phyloP scores from a whole-genome alignment of 2,113 vertebrate genomes.

The Carettochelys insculpta region DNA sequence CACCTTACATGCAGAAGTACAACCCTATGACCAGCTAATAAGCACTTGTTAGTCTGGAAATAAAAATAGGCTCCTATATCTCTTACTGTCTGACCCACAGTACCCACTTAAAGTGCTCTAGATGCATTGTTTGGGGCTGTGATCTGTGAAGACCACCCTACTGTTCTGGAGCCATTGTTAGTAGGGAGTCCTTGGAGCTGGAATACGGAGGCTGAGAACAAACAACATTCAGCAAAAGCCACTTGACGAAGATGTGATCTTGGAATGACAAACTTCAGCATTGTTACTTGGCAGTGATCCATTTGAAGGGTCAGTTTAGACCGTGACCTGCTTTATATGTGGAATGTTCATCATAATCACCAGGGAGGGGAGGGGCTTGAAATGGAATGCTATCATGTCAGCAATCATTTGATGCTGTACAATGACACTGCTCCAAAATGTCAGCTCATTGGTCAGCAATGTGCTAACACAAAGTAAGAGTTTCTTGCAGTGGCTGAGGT shows the following conservation, averaged over 20 bases:
- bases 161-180: neutral
- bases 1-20: neutral
- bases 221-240: too few species aligned
- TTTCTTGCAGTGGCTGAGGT: neutral
- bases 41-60: neutral
- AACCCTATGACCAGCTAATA: neutral
- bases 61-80: neutral
- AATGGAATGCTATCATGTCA: neutral
- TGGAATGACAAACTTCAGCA: neutral
- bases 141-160: neutral
- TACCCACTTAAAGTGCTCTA: neutral
- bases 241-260: too few species aligned
- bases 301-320: neutral
- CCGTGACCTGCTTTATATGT: accelerated
- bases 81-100: too few species aligned
- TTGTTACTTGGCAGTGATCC: too few species aligned
- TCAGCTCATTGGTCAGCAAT: neutral
- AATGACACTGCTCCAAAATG: neutral
- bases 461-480: neutral
- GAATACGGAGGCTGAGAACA: neutral
- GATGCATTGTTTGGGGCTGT: neutral
- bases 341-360: neutral
- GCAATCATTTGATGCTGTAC: neutral
- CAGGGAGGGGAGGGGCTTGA: neutral
- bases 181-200: neutral